Percentiles rank a stretch among this genome's conserved stretches.
Evolutionary conservation across 2,888 invertebrate species (phyloP).

Genomic region (Oscheius myriophilus): DNA sequence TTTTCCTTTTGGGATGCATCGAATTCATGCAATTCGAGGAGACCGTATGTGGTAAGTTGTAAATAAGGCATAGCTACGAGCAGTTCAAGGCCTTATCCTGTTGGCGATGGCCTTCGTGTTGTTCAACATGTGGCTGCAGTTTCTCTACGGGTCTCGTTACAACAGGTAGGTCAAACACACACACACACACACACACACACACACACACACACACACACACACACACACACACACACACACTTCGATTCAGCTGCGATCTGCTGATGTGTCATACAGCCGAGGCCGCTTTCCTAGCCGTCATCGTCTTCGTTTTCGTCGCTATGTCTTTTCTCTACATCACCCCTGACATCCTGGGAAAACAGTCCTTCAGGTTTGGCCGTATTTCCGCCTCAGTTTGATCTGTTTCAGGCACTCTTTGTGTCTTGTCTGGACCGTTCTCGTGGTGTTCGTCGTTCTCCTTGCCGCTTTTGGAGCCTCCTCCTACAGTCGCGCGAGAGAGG

Average conservation of each 20-base stretch:
- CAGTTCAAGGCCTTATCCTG: background rate
- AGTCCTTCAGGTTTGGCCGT: conserved; percentile 5
- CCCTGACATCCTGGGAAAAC: background rate
- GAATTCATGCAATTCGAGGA: too few relatives aligned
- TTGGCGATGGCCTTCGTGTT: background rate
- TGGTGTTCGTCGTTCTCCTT: too few relatives aligned
- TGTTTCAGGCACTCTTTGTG: too few relatives aligned
- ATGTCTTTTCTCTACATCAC: conserved; percentile 2
- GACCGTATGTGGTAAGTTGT: too few relatives aligned
- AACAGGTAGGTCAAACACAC: conserved; percentile 4
- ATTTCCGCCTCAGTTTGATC: background rate
- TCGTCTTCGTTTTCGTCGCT: background rate
- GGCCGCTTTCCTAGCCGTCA: background rate
- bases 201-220: too few relatives aligned
- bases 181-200: too few relatives aligned
- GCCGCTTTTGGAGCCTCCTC: too few relatives aligned
- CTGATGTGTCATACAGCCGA: background rate
- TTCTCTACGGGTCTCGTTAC: conserved; percentile 4
- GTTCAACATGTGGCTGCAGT: conserved; percentile 2
- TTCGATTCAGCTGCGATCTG: background rate
- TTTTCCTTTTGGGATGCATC: too few relatives aligned
- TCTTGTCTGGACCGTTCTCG: too few relatives aligned
- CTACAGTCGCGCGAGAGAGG: too few relatives aligned
- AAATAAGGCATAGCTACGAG: too few relatives aligned
- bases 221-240: too few relatives aligned